phyloP scores from a whole-genome alignment of 2,888 invertebrate species.

The Dicyrtomina minuta region DNA sequence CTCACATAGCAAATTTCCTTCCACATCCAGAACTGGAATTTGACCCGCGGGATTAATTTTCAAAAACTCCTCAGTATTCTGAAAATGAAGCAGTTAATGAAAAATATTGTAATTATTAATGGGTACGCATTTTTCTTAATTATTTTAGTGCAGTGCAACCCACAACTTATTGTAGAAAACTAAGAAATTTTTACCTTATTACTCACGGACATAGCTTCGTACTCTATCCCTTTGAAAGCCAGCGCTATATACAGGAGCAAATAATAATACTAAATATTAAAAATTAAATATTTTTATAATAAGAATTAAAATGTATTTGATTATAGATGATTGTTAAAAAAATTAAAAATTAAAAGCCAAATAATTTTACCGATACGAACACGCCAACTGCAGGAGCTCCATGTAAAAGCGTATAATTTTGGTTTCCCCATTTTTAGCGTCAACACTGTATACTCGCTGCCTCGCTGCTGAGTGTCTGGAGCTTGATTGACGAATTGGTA shows the following conservation, averaged over 20 bases:
- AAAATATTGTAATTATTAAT: too few species aligned
- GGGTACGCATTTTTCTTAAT: too few species aligned
- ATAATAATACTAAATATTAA: background rate
- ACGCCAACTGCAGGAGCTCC: conserved; percentile 92
- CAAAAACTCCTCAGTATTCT: conserved; percentile 71
- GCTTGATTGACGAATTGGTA: too few species aligned
- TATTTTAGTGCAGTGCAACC: too few species aligned
- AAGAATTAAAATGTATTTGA: background rate
- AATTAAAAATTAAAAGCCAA: too few species aligned
- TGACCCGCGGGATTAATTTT: conserved; percentile 93
- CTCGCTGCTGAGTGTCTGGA: too few species aligned
- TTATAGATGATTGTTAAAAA: too few species aligned
- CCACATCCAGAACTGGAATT: conserved; percentile 82
- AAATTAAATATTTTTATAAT: background rate
- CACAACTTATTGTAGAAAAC: conserved; percentile 62
- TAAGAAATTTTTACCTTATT: conserved; percentile 48
- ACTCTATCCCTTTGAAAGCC: conserved; percentile 90
- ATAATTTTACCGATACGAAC: conserved; percentile 77
- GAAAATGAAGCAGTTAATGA: background rate
- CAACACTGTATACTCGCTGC: too few species aligned
- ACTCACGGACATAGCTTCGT: conserved; percentile 80
- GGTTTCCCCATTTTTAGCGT: conserved; percentile 58
- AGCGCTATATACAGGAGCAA: too few species aligned
- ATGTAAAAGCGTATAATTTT: conserved; percentile 88
- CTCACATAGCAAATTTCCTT: conserved; percentile 64